Conservation (phyloP, 2,888 invertebrate species). For the Campoletis raptor region DNA sequence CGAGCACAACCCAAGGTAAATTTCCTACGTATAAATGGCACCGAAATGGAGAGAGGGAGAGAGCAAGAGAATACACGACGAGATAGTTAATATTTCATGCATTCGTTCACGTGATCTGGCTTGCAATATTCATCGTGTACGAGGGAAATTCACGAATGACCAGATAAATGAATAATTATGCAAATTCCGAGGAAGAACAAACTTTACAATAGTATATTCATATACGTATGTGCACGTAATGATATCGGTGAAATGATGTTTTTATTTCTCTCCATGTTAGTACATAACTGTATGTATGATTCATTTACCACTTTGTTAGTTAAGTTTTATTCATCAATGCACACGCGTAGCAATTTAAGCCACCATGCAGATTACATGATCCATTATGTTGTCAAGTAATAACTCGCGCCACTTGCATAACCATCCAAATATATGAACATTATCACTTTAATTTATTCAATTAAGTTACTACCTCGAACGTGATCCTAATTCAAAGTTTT, state of each 20-base stretch:
- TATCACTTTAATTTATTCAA: constrained; percentile 19
- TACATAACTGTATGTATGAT: neutral
- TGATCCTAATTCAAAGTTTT: neutral
- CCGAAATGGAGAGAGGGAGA: constrained; percentile 11
- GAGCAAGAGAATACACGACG: constrained; percentile 18
- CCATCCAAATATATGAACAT: neutral
- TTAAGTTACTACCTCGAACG: neutral
- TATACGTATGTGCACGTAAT: constrained; percentile 61
- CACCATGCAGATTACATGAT: constrained; percentile 12
- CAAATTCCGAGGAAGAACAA: constrained; percentile 54
- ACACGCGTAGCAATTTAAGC: neutral
- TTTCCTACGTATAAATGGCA: constrained; percentile 30
- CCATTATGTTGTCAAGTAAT: neutral
- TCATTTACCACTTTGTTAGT: constrained; percentile 7
- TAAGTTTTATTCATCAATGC: constrained; percentile 20
- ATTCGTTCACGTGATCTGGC: constrained; percentile 67
- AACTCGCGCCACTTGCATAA: neutral
- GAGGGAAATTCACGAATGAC: constrained; percentile 72
- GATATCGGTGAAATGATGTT: neutral
- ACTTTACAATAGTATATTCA: constrained; percentile 69
- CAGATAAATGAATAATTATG: constrained; percentile 71
- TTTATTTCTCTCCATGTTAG: neutral
- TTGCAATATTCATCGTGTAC: constrained; percentile 71
- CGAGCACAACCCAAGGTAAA: constrained; percentile 1
- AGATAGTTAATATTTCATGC: constrained; percentile 59